phyloP scores from a whole-genome alignment of 2,888 invertebrate genomes.

The Tinea trinotella region DNA sequence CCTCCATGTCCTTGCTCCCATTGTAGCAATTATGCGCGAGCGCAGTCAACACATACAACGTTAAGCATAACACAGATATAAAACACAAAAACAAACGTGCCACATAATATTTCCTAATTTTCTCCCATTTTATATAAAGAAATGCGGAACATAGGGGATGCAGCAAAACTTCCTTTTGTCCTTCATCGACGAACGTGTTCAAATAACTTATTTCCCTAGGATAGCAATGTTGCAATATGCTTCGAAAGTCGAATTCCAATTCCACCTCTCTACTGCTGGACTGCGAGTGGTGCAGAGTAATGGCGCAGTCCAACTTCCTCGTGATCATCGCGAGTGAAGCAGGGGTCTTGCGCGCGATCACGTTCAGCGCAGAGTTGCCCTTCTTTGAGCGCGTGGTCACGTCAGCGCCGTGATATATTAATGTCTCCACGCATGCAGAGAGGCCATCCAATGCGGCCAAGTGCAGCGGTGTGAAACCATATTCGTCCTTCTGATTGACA shows the following conservation, averaged over 20 bases:
- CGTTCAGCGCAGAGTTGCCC: slow-evolving; percentile 87
- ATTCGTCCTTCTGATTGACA: slow-evolving; percentile 87
- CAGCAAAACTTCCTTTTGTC: slow-evolving; percentile 88
- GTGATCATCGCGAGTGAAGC: slow-evolving; percentile 87
- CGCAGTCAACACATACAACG: slow-evolving; percentile 85
- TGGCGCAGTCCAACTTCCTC: slow-evolving; percentile 85
- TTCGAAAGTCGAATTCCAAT: slow-evolving; percentile 85
- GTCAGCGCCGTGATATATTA: slow-evolving; percentile 89
- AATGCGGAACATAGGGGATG: slow-evolving; percentile 92
- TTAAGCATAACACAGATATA: slow-evolving; percentile 85
- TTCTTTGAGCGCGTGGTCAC: slow-evolving; percentile 91
- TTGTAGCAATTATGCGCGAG: slow-evolving; percentile 89
- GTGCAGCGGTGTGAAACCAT: slow-evolving; percentile 89
- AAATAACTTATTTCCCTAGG: slow-evolving; percentile 89
- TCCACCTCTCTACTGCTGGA: slow-evolving; percentile 87
- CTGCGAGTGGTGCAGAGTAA: slow-evolving; percentile 83
- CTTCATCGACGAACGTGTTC: slow-evolving; percentile 90
- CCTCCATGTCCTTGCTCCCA: slow-evolving; percentile 82
- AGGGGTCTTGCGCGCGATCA: slow-evolving; percentile 89
- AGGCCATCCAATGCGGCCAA: slow-evolving; percentile 89
- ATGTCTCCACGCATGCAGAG: slow-evolving; percentile 86
- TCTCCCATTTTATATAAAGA: slow-evolving; percentile 90
- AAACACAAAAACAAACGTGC: slow-evolving; percentile 84
- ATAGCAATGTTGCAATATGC: slow-evolving; percentile 85
- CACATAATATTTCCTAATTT: slow-evolving; percentile 89